Evolutionary conservation across 2,888 invertebrate species (phyloP).

Genomic region (Nephrotoma appendiculata): DNA sequence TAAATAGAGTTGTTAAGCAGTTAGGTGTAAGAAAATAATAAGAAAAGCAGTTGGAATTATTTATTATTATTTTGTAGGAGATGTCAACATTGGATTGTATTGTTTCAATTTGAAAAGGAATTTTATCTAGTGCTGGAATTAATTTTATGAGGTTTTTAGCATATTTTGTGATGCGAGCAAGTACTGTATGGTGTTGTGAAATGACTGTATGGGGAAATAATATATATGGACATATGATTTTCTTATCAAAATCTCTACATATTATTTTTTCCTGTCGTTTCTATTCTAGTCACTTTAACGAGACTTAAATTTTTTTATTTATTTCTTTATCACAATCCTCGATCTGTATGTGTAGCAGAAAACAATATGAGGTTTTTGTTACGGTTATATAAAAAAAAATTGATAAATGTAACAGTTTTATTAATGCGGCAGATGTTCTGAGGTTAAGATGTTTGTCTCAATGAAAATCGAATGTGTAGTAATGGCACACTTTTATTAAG

Average conservation of each 20-base stretch:
- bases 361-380: not conserved
- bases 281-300: not conserved
- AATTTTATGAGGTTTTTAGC: not conserved
- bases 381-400: not conserved
- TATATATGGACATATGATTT: not conserved
- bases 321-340: not conserved
- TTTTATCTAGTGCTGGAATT: not conserved
- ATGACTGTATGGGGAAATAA: not conserved
- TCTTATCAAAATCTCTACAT: not conserved
- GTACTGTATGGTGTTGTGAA: not conserved
- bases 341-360: not conserved
- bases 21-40: not conserved
- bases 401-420: not conserved
- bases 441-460: not conserved
- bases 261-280: not conserved
- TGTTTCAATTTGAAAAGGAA: not conserved
- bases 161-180: not conserved
- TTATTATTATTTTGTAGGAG: not conserved
- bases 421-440: not conserved
- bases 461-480: not conserved
- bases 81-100: not conserved
- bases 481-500: not conserved
- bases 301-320: not conserved
- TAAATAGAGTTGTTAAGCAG: not conserved
- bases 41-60: not conserved